Percentiles rank a stretch among this genome's conserved stretches.
phyloP scores from a whole-genome alignment of 2,113 vertebrate genomes.

The Psettodes erumei region DNA sequence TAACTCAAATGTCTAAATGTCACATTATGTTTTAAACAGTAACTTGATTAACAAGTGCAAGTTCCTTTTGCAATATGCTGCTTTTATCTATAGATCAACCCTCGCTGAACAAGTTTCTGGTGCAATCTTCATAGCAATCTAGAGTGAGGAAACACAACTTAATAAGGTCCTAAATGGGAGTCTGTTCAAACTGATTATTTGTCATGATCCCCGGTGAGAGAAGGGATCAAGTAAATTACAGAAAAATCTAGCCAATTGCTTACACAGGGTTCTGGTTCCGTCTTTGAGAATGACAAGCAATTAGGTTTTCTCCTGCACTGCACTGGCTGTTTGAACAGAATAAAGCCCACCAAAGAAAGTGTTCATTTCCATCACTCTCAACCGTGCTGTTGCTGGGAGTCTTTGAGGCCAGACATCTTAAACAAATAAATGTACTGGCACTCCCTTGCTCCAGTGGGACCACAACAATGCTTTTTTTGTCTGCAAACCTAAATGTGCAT shows the following conservation, averaged over 20 bases:
- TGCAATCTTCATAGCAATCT: slow-evolving; percentile 51
- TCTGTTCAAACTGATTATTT: slow-evolving; percentile 53
- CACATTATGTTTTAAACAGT: slow-evolving; percentile 48
- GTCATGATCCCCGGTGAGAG: slow-evolving; percentile 45
- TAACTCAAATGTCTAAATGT: slow-evolving; percentile 32
- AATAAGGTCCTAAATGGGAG: slow-evolving; percentile 48
- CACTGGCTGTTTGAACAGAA: slow-evolving; percentile 45
- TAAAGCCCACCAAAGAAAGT: slow-evolving; percentile 44
- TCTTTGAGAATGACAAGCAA: slow-evolving; percentile 64
- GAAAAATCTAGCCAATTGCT: slow-evolving; percentile 59
- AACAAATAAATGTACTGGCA: slow-evolving; percentile 31
- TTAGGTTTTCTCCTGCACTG: slow-evolving; percentile 49
- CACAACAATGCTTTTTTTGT: slow-evolving; percentile 6
- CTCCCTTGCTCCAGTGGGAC: slow-evolving; percentile 33
- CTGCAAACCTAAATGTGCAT: slow-evolving; percentile 31
- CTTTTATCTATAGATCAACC: slow-evolving; percentile 42
- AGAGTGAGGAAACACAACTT: slow-evolving; percentile 44
- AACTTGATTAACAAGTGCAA: slow-evolving; percentile 37
- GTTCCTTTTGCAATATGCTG: slow-evolving; percentile 5
- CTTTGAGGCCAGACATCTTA: slow-evolving; percentile 47
- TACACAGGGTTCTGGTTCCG: slow-evolving; percentile 43
- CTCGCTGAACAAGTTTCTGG: slow-evolving; percentile 21
- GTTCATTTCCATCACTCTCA: slow-evolving; percentile 56
- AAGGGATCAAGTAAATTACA: slow-evolving; percentile 48
- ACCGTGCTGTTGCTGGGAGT: slow-evolving; percentile 13